Evolutionary conservation across 2,888 invertebrate genomes (phyloP), one percentile per base, ranked within the genome.

Genomic region (Pardosa pseudoannulata): DNA sequence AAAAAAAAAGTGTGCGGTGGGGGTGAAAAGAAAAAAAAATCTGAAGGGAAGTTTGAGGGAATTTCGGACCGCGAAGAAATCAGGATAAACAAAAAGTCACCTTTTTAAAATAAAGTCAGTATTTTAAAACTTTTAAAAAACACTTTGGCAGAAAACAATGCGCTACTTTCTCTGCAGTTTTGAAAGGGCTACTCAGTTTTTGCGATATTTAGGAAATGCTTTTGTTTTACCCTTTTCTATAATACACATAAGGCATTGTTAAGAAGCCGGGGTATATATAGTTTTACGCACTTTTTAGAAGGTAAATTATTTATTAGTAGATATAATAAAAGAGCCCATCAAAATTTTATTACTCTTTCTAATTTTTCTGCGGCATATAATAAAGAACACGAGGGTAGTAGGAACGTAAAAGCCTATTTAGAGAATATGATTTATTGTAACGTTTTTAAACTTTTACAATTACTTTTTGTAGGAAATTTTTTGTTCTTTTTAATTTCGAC

Each of bases 111-210:
- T 76, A 39, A 82, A 74, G 81, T 64, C 70, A 75, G 62, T 16
- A 29, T 31, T 72, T 46, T 76, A 56, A 76, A 82, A 71, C 50
- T 82, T 82, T 71, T 46, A 71, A 82, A 65, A 41, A 41, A 28
- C 71, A 27, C 75, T 29, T 41, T 70, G 36, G 13, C 16, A 9
- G 76, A 70, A 82, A 72, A 82, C 76, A 82, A 71, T 46, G 39
- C 36, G 36, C 11, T n/a, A n/a, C n/a, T 36, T 29, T 32, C 39
- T 11, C 23, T 46, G 23, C 9, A 28, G 65, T 31, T 46, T 76
- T 50, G 32, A 23, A 56, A 32, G 64, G 23, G 29, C 13, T 16
- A n/a, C 56, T 29, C 7, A 50, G 29, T 67, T 73, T 32, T 79
- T 11, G 23, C 2, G 65, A 39, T 67, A 73, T 71, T 70, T 75